Evolutionary conservation across 2,113 vertebrate species (phyloP).

Genomic region (Serilophus lunatus): DNA sequence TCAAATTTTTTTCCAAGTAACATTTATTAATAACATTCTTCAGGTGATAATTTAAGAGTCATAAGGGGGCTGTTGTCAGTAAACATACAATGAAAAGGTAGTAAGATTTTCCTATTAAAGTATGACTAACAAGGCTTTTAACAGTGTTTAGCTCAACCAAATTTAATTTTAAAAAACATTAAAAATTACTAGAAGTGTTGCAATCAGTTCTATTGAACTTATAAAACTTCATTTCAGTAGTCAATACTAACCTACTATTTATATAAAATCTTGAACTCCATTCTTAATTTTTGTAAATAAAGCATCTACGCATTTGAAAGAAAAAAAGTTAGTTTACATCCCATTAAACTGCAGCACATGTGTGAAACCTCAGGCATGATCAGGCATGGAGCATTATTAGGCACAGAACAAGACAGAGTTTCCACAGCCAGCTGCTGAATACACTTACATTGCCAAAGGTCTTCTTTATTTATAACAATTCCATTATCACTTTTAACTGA

Average conservation of each 20-base stretch:
- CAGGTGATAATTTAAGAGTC: slow-evolving; percentile 52
- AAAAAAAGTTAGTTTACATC: slow-evolving; percentile 56
- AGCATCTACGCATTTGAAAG: slow-evolving; percentile 44
- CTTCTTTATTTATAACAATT: neutral
- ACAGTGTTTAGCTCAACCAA: slow-evolving; percentile 33
- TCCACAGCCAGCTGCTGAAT: slow-evolving; percentile 32
- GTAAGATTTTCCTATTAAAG: slow-evolving; percentile 29
- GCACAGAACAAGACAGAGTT: slow-evolving; percentile 32
- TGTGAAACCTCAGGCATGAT: slow-evolving; percentile 35
- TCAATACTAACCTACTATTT: slow-evolving; percentile 37
- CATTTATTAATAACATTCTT: slow-evolving; percentile 62
- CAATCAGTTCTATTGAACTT: slow-evolving; percentile 22
- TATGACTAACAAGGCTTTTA: slow-evolving; percentile 30
- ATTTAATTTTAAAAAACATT: slow-evolving; percentile 26
- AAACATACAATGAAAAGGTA: slow-evolving; percentile 43
- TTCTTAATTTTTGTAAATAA: slow-evolving; percentile 47
- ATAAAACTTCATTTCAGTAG: slow-evolving; percentile 47
- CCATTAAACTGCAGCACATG: slow-evolving; percentile 25
- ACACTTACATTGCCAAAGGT: neutral
- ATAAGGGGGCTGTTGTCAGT: slow-evolving; percentile 39
- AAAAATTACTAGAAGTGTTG: slow-evolving; percentile 19
- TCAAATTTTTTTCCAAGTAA: slow-evolving; percentile 20
- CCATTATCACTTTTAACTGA: neutral
- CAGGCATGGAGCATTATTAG: slow-evolving; percentile 15
- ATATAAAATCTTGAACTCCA: slow-evolving; percentile 28